Base-by-base conservation (phyloP, 2,888 invertebrate species). In the Lasius fuliginosus region DNA sequence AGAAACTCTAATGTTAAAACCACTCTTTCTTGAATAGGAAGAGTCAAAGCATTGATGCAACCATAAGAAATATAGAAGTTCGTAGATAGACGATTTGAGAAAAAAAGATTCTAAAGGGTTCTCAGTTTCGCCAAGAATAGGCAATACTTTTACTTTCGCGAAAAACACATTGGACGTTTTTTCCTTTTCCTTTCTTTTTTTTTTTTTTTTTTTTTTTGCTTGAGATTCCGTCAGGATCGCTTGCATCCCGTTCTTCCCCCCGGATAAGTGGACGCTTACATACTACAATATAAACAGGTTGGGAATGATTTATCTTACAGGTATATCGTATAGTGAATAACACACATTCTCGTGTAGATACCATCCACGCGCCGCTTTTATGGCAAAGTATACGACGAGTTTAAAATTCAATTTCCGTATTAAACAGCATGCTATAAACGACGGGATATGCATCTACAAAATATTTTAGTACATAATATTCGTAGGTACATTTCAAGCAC, bases 231-330 rank as follows among this genome's bases (percentile, higher is more conserved):
- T 8, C 64, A 90, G 90, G 92, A 88, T 88, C 89, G 87, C 92
- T 92, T 89, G 83, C 88, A 88, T 85, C 89, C 88, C 86, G 88
- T 89, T 90, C 64, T 76, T 75, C 85, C 83, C 84, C 86, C 83
- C 86, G 88, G 92, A 92, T 92, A 92, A 92, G 90, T 89, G 88
- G 88, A 90, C 84, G 85, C 79, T 90, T 83, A 82, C 85, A 71
- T 84, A 85, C 75, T 83, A 81, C 84, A 71, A 88, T 87, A 87
- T 83, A 90, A 90, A 87, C 85, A 86, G 83, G 62, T 85, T 75
- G 84, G 77, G 84, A 89, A 89, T 86, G 85, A 87, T 87, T 83
- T 83, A 77, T 62, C 53, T 75, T 67, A 46, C 75, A 82, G 76
- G 68, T 76, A 68, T 11, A 46, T 23, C 33, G 33, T 42, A 79